Evolutionary conservation across 2,113 vertebrate species (phyloP).

Genomic region (Melierax canorus): DNA sequence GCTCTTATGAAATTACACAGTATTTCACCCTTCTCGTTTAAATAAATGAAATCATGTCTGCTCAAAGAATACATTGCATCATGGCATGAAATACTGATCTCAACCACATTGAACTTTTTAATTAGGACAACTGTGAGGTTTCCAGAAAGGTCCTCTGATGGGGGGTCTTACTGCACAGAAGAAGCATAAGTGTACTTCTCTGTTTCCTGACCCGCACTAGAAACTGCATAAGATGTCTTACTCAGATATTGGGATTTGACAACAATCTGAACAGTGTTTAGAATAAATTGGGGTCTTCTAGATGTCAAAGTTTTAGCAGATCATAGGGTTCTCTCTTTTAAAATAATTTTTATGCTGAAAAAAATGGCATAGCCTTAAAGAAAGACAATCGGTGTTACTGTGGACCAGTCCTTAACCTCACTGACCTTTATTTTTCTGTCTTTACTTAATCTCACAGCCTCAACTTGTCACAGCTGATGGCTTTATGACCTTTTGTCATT

Average conservation of each 20-base stretch:
- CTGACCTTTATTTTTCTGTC: neutral
- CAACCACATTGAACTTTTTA: neutral
- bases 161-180: neutral
- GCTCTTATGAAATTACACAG: neutral
- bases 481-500: neutral
- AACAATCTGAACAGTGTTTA: neutral
- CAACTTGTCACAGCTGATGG: neutral
- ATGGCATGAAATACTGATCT: neutral
- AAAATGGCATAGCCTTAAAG: neutral
- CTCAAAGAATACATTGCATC: conserved; percentile 24
- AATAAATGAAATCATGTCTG: neutral
- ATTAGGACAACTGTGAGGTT: neutral
- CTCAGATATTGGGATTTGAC: neutral
- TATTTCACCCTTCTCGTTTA: neutral
- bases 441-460: neutral
- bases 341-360: neutral
- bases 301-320: neutral
- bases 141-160: neutral
- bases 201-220: neutral
- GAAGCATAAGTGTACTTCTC: neutral
- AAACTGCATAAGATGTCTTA: neutral
- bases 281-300: neutral
- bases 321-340: neutral
- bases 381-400: neutral
- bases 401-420: neutral